A percentile compares a stretch with the other conserved stretches of the same genome.
These are phyloP conservation scores for Sympetrum striolatum DNA, from an alignment of 2,888 invertebrate genomes.

Conservation along the genomic window DNA sequence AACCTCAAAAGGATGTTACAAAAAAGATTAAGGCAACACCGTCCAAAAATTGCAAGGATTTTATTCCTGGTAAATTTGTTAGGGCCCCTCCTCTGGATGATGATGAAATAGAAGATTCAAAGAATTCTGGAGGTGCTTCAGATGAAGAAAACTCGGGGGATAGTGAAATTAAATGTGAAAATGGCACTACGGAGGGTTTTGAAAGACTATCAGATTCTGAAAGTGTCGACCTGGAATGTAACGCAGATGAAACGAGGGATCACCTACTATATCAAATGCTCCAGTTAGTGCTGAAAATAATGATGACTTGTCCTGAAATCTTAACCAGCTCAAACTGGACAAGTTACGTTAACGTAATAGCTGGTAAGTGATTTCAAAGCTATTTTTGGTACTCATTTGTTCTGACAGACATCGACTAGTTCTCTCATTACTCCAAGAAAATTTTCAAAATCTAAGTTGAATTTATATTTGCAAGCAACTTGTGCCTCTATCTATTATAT, in stretches of 20 bases:
- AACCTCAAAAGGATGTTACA: constrained; percentile 64
- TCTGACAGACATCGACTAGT: too few relatives aligned
- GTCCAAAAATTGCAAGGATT: constrained; percentile 49
- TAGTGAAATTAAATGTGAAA: constrained; percentile 59
- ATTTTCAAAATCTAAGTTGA: too few relatives aligned
- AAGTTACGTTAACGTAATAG: constrained; percentile 53
- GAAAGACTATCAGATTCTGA: neutral
- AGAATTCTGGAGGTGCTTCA: neutral
- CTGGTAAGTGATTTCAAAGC: constrained; percentile 44
- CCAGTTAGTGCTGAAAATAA: constrained; percentile 73
- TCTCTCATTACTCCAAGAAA: too few relatives aligned
- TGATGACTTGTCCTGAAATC: constrained; percentile 67
- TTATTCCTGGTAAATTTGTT: constrained; percentile 55
- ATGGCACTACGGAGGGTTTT: neutral
- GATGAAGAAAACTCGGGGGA: constrained; percentile 52
- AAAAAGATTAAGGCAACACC: constrained; percentile 51
- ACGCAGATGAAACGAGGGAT: constrained; percentile 63
- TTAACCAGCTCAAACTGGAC: constrained; percentile 63
- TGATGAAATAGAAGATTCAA: neutral
- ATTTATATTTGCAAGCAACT: too few relatives aligned
- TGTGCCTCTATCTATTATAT: too few relatives aligned
- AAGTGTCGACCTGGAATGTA: neutral
- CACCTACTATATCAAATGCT: constrained; percentile 79
- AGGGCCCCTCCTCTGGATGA: constrained; percentile 46
- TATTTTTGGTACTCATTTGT: too few relatives aligned